These are phyloP conservation scores for Eupelmus urozonus DNA, from an alignment of 2,888 invertebrate genomes.

Conservation along the genomic window DNA sequence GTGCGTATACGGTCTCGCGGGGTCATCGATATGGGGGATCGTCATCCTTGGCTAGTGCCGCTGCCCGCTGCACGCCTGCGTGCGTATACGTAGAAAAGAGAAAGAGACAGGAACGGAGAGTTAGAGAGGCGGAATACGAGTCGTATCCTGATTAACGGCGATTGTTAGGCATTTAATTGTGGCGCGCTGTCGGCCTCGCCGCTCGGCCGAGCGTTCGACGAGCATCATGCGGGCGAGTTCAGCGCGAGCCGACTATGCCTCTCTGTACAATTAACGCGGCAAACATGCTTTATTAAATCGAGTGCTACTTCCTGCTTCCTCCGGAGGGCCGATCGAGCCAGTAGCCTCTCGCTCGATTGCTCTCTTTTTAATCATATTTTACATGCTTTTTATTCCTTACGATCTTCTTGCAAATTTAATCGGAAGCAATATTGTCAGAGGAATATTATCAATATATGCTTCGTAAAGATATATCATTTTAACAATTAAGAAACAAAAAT, in stretches of 20 bases:
- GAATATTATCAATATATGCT: neutral
- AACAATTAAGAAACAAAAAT: neutral
- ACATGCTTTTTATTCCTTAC: too few species aligned
- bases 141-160: constrained; percentile 65
- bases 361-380: too few species aligned
- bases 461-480: constrained; percentile 1
- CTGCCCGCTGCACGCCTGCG: too few species aligned
- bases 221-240: constrained; percentile 39
- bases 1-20: too few species aligned
- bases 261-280: constrained; percentile 59
- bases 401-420: too few species aligned
- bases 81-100: constrained; percentile 43
- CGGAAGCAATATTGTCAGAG: too few species aligned
- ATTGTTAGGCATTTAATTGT: constrained; percentile 61
- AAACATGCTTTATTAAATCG: constrained; percentile 48
- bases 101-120: constrained; percentile 54
- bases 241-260: neutral
- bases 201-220: neutral
- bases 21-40: constrained; percentile 49
- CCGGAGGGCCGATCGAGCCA: too few species aligned
- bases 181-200: neutral
- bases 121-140: constrained; percentile 28
- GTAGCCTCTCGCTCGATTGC: neutral
- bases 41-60: constrained; percentile 61
- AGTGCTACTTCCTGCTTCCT: constrained; percentile 55